phyloP scores from a whole-genome alignment of 1,140 invertebrate genomes.

The Procambarus clarkii region DNA sequence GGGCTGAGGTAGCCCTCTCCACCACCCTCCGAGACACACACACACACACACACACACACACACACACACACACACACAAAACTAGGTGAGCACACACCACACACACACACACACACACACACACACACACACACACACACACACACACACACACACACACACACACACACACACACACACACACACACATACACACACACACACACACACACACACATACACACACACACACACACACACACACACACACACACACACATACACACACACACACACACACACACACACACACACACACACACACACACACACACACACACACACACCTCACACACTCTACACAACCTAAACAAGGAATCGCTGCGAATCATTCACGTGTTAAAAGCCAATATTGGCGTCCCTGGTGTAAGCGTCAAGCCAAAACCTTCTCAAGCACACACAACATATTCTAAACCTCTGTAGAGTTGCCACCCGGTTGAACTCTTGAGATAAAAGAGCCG shows the following conservation, averaged over 20 bases:
- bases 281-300: too few species aligned
- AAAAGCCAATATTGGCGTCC: too few species aligned
- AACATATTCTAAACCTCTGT: too few species aligned
- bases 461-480: too few species aligned
- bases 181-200: background rate
- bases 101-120: background rate
- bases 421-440: too few species aligned
- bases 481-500: too few species aligned
- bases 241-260: background rate
- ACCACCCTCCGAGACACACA: background rate
- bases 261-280: background rate
- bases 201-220: background rate
- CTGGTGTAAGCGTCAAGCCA: too few species aligned
- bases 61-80: background rate
- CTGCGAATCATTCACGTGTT: too few species aligned
- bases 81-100: background rate
- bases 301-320: too few species aligned
- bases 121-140: background rate
- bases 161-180: background rate
- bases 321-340: too few species aligned
- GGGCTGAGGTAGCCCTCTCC: too few species aligned
- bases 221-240: background rate
- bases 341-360: too few species aligned
- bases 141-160: constrained; percentile 2
- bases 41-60: background rate